Base-by-base conservation (phyloP, 2,113 vertebrate species). In the Xiphophorus couchianus region DNA sequence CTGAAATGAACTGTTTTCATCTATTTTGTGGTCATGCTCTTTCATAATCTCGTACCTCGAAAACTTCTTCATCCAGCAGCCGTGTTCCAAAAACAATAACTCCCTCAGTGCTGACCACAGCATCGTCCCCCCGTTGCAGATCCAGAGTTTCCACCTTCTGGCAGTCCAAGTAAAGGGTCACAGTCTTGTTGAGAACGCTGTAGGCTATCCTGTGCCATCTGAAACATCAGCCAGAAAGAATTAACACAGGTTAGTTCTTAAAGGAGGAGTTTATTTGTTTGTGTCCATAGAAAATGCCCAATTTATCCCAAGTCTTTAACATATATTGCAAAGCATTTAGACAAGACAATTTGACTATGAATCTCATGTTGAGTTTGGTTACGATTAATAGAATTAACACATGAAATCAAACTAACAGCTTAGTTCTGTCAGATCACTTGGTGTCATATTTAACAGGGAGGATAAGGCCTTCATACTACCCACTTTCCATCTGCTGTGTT, bases 141-240 rank as follows among this genome's bases (percentile, higher is more conserved):
- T 94, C 92, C 27, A 93, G 64, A 1, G 92, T 96, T 79, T 94
- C 80, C 0, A 93, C 83, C 74, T 82, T 93, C 35, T 94, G 87
- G 75, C 97, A 98, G 88, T 98, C 97, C 67, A 95, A 67, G 80
- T 95, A 93, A 83, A 97, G 84, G 0, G 96, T 96, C 39, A 95
- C 94, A 2, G 72, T 86, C 85, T 91, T 90, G 19, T 90, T 94
- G 27, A 94, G 90, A 37, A 98, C 90, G 0, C 96, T 96, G 89
- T 96, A 91, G 0, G 96, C 97, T 82, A 97, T 92, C 2, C 96
- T 95, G 86, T 97, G 97, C 97, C 97, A 98, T 88, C 97, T 98
- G 86, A 37, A 67, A 80, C 62, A 60, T 17, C 13, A 73, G 3
- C 39, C 30, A 30, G 31, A 29, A 17, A 66, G 10, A 62, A 33